Percentiles rank a stretch among this genome's conserved stretches.
Conservation (phyloP, 37 sponge, comb jelly and placozoan genomes). For the Halisarca cf. caerulea region DNA sequence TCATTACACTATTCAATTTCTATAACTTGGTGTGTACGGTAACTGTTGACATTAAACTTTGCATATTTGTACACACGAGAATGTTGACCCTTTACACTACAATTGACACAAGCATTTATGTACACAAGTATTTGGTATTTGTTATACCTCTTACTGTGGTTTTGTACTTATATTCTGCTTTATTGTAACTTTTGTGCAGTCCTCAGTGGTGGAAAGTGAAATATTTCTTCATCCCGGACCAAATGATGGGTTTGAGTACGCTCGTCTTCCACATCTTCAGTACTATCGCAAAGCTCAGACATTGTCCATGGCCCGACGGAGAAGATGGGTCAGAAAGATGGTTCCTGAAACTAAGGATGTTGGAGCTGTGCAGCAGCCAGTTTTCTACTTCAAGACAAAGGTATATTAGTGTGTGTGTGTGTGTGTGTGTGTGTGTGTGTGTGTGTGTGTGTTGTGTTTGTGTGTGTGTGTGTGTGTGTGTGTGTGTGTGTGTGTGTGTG, state of each 20-base stretch:
- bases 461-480: neutral
- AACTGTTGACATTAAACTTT: too few relatives aligned
- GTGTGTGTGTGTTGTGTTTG: neutral
- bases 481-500: neutral
- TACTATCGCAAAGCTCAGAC: slow-evolving; percentile 70
- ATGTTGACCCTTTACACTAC: too few relatives aligned
- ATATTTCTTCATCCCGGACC: neutral
- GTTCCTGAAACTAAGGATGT: slow-evolving; percentile 18
- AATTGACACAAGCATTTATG: too few relatives aligned
- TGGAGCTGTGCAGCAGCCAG: neutral
- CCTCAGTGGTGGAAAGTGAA: neutral
- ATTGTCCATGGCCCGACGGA: slow-evolving; percentile 58
- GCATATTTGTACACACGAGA: too few relatives aligned
- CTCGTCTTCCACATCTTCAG: slow-evolving; percentile 58
- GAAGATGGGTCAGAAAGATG: slow-evolving; percentile 76
- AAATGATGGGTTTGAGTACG: slow-evolving; percentile 95
- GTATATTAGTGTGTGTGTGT: neutral
- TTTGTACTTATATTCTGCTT: too few relatives aligned
- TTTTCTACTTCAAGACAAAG: slow-evolving; percentile 46
- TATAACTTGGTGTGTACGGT: too few relatives aligned
- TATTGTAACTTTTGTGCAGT: too few relatives aligned
- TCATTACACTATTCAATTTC: too few relatives aligned
- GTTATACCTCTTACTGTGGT: too few relatives aligned
- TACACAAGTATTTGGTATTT: too few relatives aligned
- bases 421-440: neutral